Evolutionary conservation across 2,797 vertebrate species (phyloP), one percentile per base, ranked within the genome.

Genomic region (Hyperoplus immaculatus): DNA sequence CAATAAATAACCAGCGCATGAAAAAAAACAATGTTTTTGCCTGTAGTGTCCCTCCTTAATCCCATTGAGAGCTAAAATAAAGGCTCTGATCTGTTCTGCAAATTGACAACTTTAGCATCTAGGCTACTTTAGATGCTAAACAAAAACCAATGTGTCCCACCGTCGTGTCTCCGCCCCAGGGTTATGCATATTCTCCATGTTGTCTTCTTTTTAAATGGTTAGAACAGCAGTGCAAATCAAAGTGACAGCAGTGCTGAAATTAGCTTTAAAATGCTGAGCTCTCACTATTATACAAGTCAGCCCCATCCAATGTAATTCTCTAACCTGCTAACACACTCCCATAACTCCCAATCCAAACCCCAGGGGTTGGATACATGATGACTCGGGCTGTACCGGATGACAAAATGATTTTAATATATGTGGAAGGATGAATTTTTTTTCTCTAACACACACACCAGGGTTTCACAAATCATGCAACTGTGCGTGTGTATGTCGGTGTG

Each of bases 231-330:
- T 82, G 77, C 49, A 67, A 84, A 82, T 81, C 68, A 69, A 66
- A 59, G 55, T 92, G 88, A 92, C 91, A 92, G 79, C 75, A 87
- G 81, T 64, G 87, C 84, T 85, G 86, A 85, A 91, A 91, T 91
- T 81, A 83, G 70, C 77, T 88, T 85, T 84, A 83, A 89, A 84
- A 81, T 81, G 80, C 91, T 88, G 87, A 87, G 87, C 77, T 54
- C 51, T 88, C 73, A 29, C 72, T 78, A 67, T 72, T 63, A 67
- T 46, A 69, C 57, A 60, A 69, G 63, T 47, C 47, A 15, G 29
- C 54, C 54, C 57, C 4, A 7, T 68, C 70, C 58, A 15, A 63
- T 70, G 70, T 81, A 83, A 83, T 74, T 82, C 83, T 42, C 74
- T 73, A 71, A 84, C 85, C 80, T 84, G 77, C 86, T 86, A 70